phyloP scores from a whole-genome alignment of 2,113 vertebrate species.

The Monopterus albus region DNA sequence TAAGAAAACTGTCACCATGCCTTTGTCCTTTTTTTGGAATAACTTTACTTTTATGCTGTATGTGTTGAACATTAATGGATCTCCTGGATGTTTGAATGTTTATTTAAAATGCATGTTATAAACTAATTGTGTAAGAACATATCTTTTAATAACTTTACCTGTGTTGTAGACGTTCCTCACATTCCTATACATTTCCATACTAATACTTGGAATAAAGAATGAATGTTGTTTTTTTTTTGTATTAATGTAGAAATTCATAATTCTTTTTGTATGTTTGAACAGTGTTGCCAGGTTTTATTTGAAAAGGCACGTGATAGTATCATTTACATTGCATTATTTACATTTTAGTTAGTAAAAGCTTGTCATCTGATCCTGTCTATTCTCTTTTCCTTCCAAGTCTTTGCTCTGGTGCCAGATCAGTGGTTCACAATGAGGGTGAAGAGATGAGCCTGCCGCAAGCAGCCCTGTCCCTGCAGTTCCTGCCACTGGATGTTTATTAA shows the following conservation, averaged over 20 bases:
- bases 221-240: too few species aligned
- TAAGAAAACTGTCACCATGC: too few species aligned
- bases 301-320: not conserved
- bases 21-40: too few species aligned
- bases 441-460: conserved; percentile 75
- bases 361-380: conserved; percentile 40
- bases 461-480: conserved; percentile 72
- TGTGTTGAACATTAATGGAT: too few species aligned
- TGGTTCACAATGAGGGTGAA: conserved; percentile 69
- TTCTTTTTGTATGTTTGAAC: not conserved
- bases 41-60: too few species aligned
- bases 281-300: not conserved
- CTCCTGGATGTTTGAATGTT: too few species aligned
- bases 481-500: conserved; percentile 72
- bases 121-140: too few species aligned
- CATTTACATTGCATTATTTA: conserved; percentile 1
- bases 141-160: too few species aligned
- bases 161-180: too few species aligned
- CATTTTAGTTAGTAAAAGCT: not conserved
- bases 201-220: conserved; percentile 16
- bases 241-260: too few species aligned
- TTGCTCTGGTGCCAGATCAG: conserved; percentile 63
- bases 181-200: conserved; percentile 4
- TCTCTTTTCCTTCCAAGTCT: conserved; percentile 64
- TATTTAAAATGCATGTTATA: too few species aligned